These are phyloP conservation scores for Melanotaenia parkinsoni DNA, from an alignment of 2,797 vertebrate species.

Conservation along the genomic window DNA sequence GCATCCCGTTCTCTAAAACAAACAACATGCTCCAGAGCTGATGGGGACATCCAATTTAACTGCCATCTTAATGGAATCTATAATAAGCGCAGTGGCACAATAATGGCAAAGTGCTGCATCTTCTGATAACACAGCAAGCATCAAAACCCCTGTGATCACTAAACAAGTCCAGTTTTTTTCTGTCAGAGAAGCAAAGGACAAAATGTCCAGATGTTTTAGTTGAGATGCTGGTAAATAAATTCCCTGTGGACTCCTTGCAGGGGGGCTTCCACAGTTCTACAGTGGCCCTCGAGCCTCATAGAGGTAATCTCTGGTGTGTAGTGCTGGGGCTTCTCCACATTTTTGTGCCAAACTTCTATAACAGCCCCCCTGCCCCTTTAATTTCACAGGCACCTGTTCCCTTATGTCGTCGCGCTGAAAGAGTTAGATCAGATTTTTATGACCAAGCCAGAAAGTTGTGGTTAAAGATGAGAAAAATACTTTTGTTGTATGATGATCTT, in stretches of 20 bases:
- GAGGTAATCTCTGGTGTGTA: constrained; percentile 72
- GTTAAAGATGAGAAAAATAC: constrained; percentile 25
- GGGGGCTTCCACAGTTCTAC: constrained; percentile 50
- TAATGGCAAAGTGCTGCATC: constrained; percentile 78
- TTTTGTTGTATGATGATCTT: constrained; percentile 36
- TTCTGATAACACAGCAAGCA: constrained; percentile 75
- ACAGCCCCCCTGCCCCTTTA: constrained; percentile 66
- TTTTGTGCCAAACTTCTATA: constrained; percentile 53
- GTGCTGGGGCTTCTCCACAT: constrained; percentile 51
- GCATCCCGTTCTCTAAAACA: constrained; percentile 82
- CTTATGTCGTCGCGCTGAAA: constrained; percentile 63
- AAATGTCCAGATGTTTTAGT: constrained; percentile 72
- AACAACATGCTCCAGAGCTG: constrained; percentile 81
- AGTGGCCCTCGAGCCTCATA: constrained; percentile 39
- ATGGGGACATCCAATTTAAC: constrained; percentile 85
- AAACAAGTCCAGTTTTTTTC: constrained; percentile 63
- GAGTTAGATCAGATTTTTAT: constrained; percentile 68
- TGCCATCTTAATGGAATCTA: constrained; percentile 89
- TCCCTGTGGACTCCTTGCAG: constrained; percentile 54
- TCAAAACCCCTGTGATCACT: constrained; percentile 76
- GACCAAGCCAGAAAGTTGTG: constrained; percentile 40
- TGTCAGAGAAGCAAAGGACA: constrained; percentile 58
- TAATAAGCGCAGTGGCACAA: constrained; percentile 82
- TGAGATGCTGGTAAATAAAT: constrained; percentile 56
- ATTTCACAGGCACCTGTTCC: constrained; percentile 81